Evolutionary conservation across 2,888 invertebrate species (phyloP), one percentile per base, ranked within the genome.

Genomic region (Morinoia aosen): DNA sequence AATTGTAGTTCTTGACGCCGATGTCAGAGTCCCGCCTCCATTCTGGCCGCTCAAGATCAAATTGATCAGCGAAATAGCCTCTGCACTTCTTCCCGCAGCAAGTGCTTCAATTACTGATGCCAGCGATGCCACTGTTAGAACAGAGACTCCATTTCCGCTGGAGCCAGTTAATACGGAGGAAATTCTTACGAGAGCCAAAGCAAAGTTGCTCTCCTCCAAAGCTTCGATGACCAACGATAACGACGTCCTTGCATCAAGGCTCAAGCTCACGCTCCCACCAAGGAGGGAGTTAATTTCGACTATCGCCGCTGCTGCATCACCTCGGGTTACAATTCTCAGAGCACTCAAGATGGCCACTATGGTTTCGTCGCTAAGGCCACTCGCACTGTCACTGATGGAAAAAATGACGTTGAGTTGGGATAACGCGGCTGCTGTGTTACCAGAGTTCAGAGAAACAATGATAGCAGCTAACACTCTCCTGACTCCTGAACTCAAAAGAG

Each of bases 391-490:
- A 25, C 40, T 48, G 40, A 90, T 48, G 25, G 40, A 48, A 48
- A 90, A 19, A 25, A 90, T 48, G 12, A 90, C 40, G 33, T 90
- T 90, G 40, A 90, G 90, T 48, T 40, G 48, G 19, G 5, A 40
- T 14, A 90, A 40, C 1, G 90, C 90, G 33, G 90, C 90, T 90
- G 40, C 90, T 12, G 90, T 33, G 40, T 90, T 40, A 48, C 48
- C 90, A 40, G 90, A 90, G 40, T 90, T 90, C 40, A 90, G 90
- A 40, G 90, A 39, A 48, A 90, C 90, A 48, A 90, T 90, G 16
- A 25, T 48, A 11, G 90, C 90, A 48, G 90, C 40, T 10, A 90
- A 39, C 40, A 90, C 40, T 39, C 90, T 39, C 8, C 90, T 90
- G 40, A 90, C 40, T 90, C 90, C 90, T 25, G 90, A 90, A 48